Base-by-base conservation (phyloP, 2,113 vertebrate genomes). In the Phalacrocorax pelagicus region DNA sequence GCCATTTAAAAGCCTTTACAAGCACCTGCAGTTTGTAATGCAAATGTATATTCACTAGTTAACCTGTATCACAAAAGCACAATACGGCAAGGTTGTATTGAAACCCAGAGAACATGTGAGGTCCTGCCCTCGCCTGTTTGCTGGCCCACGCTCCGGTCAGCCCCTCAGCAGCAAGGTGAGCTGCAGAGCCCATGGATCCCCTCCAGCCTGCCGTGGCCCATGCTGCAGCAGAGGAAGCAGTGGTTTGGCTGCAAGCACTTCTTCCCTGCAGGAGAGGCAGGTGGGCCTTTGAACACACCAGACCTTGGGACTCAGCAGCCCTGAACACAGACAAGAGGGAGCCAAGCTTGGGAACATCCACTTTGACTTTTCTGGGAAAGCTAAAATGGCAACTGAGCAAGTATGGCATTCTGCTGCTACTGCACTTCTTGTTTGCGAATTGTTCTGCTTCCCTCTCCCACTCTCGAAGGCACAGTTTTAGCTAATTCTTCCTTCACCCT, bases 331-430 rank as follows among this genome's bases (percentile, higher is more conserved):
- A 59, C 62, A 34, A 58, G 88, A 54, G 61, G 73, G 69, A 96
- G 66, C 52, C 44, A 66, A 92, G 38, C 40, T 51, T 27, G 42
- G 30, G 63, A 90, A 93, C 55, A 63, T 77, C 81, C 55, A 51
- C 77, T n/a, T 74, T 52, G 42, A 20, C 9, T 21, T 90, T 94
- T 94, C 93, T 97, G 90, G 55, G 82, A 94, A 96, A 94, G 36
- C 26, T 18, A 62, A 66, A 96, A 30, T 81, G 82, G 83, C 14
- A 1, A 12, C 88, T 80, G 40, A 89, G 79, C 42, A 57, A 47
- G 49, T 30, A 15, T 6, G 8, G 15, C 16, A 30, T 83, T 63
- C 74, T 81, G 73, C 89, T 72, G 92, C 83, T 49, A 10, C 15
- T 20, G 62, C 59, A 52, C 57, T 69, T 80, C 46, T 29, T 8